phyloP scores from a whole-genome alignment of 2,797 vertebrate genomes.

The Pygocentrus nattereri region DNA sequence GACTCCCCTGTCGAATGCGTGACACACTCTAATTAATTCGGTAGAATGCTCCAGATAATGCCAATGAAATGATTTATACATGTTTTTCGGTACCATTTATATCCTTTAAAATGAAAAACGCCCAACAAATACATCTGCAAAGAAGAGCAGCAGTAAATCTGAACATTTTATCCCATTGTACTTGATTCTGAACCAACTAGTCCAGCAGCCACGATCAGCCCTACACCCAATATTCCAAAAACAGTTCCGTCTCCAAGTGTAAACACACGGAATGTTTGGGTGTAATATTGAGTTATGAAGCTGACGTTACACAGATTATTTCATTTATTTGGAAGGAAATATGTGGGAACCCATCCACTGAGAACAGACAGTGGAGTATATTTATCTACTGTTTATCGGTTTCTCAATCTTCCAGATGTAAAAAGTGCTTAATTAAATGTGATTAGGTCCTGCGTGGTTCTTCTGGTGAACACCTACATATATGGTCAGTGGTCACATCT shows the following conservation, averaged over 20 bases:
- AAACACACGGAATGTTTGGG: slow-evolving; percentile 19
- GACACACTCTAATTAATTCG: too few relatives aligned
- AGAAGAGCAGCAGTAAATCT: slow-evolving; percentile 15
- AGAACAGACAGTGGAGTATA: background rate
- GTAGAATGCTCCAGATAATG: too few relatives aligned
- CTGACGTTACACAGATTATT: background rate
- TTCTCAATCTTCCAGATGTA: background rate
- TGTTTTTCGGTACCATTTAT: background rate
- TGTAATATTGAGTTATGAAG: slow-evolving; percentile 14
- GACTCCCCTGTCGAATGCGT: too few relatives aligned
- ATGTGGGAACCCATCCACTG: background rate
- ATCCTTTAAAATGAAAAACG: background rate
- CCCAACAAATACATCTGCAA: background rate
- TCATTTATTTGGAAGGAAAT: background rate
- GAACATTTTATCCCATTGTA: background rate
- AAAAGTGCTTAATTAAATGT: slow-evolving; percentile 11
- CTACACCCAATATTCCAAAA: background rate
- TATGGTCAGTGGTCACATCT: slow-evolving; percentile 5
- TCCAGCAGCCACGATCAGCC: background rate
- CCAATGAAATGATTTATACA: too few relatives aligned
- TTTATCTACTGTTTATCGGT: slow-evolving; percentile 10
- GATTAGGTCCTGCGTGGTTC: slow-evolving; percentile 2
- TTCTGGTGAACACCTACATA: slow-evolving; percentile 6
- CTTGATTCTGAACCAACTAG: slow-evolving; percentile 11
- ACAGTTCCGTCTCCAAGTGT: slow-evolving; percentile 13